These are phyloP conservation scores for Butorides virescens DNA, from an alignment of 2,113 vertebrate species.

Conservation along the genomic window DNA sequence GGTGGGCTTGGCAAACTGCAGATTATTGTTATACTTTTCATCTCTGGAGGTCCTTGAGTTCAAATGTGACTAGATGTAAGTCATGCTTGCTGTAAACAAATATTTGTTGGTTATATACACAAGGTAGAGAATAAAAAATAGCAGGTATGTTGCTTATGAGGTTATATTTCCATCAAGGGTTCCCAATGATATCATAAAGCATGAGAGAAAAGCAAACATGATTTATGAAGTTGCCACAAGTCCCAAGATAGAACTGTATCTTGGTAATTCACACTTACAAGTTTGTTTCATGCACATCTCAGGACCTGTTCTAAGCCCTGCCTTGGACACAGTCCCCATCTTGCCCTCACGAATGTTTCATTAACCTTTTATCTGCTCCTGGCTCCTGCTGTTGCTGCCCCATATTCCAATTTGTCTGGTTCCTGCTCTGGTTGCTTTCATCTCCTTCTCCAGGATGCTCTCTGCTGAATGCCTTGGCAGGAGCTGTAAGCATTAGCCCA, in stretches of 20 bases:
- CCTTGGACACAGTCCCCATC: not conserved
- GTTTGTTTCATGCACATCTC: not conserved
- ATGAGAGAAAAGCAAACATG: not conserved
- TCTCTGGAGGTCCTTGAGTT: constrained; percentile 52
- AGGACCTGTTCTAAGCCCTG: not conserved
- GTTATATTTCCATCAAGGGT: not conserved
- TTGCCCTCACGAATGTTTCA: not conserved
- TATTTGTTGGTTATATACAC: constrained; percentile 16
- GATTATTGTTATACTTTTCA: constrained; percentile 47
- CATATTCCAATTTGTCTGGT: constrained; percentile 17
- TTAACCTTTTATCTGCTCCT: constrained; percentile 35
- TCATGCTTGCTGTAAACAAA: constrained; percentile 40
- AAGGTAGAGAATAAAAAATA: constrained; percentile 24
- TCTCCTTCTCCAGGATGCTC: constrained; percentile 38
- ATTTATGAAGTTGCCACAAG: not conserved
- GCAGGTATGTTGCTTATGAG: not conserved
- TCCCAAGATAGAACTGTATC: not conserved
- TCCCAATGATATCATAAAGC: not conserved
- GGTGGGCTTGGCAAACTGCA: not conserved
- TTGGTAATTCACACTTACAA: not conserved
- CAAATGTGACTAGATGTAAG: constrained; percentile 48
- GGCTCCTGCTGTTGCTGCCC: constrained; percentile 3
- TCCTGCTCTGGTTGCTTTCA: constrained; percentile 35
- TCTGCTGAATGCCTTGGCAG: constrained; percentile 45
- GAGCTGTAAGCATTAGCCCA: constrained; percentile 22